Base-by-base conservation (phyloP, 2,797 vertebrate species). In the Apodemus agrarius region DNA sequence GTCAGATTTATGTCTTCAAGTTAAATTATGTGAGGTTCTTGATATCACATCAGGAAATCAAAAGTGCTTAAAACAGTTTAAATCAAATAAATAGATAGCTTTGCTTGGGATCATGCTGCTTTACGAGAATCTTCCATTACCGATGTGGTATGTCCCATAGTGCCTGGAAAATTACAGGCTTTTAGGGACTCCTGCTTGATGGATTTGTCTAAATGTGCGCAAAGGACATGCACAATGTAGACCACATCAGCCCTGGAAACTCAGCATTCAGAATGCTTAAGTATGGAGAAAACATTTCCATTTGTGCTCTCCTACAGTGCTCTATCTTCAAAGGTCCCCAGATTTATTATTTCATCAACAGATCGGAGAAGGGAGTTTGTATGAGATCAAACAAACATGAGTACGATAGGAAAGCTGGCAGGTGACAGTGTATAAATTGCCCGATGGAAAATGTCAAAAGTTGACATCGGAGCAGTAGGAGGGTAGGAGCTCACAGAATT, bases 291-390 rank as follows among this genome's bases (percentile, higher is more conserved):
- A 95, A 96, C 97, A 98, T 98, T 97, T 97, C 90, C 96, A 46
- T 98, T 98, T 97, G 97, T 96, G 97, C 87, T 93, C 97, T 98
- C 97, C 98, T 90, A 93, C 97, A 5, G 88, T 11, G 91, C 95
- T 84, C 97, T 52, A 85, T 97, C 98, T 98, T 98, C 98, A 96
- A 98, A 98, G 97, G 97, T 96, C 96, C 98, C 97, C 96, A 85
- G 98, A 98, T 99, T 98, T 98, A 98, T 98, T 98, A 98, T 98
- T 98, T 98, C 98, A 98, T 98, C 98, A 98, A 96, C 87, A 98
- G 98, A 98, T 98, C 82, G 96, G 98, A 98, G 97, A 98, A 57
- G 90, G 82, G 95, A 98, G 98, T 98, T 98, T 98, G 98, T 98
- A 97, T 84, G 97, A 98, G 98, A 99, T 99, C 98, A 98, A 98